These are phyloP conservation scores for Rhagium mordax DNA, from an alignment of 2,888 invertebrate species.

Conservation along the genomic window DNA sequence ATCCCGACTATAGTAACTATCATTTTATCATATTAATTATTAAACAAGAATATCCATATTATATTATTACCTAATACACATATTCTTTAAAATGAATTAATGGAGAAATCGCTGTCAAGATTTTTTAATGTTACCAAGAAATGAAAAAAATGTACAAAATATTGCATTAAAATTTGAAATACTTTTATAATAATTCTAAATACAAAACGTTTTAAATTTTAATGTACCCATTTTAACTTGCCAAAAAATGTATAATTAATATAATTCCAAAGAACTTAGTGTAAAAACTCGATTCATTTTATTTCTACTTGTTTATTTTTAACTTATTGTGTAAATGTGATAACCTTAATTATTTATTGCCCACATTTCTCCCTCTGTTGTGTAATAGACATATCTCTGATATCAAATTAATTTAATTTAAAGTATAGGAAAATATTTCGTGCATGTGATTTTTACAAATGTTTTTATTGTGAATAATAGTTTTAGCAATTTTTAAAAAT, in stretches of 20 bases:
- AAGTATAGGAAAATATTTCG: constrained; percentile 51
- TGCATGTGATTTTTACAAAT: constrained; percentile 66
- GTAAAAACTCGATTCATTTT: constrained; percentile 38
- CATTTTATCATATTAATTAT: too few species aligned
- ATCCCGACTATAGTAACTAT: too few species aligned
- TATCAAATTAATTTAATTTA: constrained; percentile 41
- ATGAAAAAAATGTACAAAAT: constrained; percentile 23
- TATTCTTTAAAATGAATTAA: neutral
- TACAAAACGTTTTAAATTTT: constrained; percentile 34
- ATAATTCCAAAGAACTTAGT: constrained; percentile 47
- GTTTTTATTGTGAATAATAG: constrained; percentile 66
- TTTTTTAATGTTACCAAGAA: constrained; percentile 23
- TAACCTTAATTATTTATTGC: constrained; percentile 38
- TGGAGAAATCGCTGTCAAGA: neutral
- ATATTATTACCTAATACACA: too few species aligned
- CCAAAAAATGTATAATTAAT: constrained; percentile 34
- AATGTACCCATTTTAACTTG: constrained; percentile 28
- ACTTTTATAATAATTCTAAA: neutral
- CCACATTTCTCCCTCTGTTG: constrained; percentile 30
- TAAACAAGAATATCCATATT: too few species aligned
- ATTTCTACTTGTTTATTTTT: constrained; percentile 28
- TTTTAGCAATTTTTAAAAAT: constrained; percentile 62
- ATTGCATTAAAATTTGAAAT: constrained; percentile 31
- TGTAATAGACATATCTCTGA: constrained; percentile 50
- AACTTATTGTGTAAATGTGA: constrained; percentile 50